These are phyloP conservation scores for Leptinotarsa juncta DNA, from an alignment of 2,888 invertebrate genomes.

Conservation along the genomic window DNA sequence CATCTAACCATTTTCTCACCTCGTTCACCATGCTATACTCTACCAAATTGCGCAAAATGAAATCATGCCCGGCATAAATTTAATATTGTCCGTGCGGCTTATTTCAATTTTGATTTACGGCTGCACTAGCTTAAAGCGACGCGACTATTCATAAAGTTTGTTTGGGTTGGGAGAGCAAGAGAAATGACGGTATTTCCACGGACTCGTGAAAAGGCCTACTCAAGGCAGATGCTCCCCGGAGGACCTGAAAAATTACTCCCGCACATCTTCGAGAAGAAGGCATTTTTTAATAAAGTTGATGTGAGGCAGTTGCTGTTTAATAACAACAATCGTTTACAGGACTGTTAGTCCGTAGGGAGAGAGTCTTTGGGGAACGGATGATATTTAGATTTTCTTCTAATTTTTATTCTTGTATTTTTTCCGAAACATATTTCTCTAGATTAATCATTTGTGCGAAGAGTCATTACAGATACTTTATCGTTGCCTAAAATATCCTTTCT, in stretches of 20 bases:
- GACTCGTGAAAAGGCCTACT: slow-evolving; percentile 13
- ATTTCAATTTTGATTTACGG: slow-evolving; percentile 36
- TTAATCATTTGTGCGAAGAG: too few relatives aligned
- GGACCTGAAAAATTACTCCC: slow-evolving; percentile 1
- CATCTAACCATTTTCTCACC: background rate
- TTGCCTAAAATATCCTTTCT: too few relatives aligned
- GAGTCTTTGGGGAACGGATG: background rate
- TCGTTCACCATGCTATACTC: background rate
- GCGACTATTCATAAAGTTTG: slow-evolving; percentile 35
- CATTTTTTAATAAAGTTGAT: slow-evolving; percentile 21
- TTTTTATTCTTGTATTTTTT: background rate
- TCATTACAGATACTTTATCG: too few relatives aligned
- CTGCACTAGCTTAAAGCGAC: slow-evolving; percentile 11
- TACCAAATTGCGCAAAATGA: background rate
- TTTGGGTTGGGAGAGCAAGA: slow-evolving; percentile 25
- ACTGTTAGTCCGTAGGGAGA: background rate
- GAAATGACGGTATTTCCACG: slow-evolving; percentile 14
- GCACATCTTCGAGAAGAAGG: slow-evolving; percentile 3
- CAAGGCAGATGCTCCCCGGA: slow-evolving; percentile 1
- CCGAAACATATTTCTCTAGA: too few relatives aligned
- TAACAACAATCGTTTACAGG: background rate
- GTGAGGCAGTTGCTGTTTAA: background rate
- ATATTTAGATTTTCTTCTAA: background rate
- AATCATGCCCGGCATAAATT: slow-evolving; percentile 7
- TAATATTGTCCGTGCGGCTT: slow-evolving; percentile 17